phyloP scores from a whole-genome alignment of 1,140 invertebrate genomes.

The Anadara kagoshimensis region DNA sequence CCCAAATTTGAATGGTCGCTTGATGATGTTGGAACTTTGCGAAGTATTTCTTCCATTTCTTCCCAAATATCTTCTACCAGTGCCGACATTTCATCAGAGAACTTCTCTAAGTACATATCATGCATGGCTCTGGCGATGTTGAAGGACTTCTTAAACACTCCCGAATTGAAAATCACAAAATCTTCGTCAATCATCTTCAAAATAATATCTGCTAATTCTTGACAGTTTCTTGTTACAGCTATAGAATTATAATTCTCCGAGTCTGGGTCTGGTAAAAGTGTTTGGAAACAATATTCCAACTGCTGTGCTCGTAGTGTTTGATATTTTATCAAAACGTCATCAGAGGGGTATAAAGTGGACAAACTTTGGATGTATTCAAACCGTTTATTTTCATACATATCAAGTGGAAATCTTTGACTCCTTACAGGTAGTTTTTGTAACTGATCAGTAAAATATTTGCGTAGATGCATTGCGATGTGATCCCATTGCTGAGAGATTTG shows the following conservation, averaged over 20 bases:
- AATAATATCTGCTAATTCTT: conserved; percentile 56
- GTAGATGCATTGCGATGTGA: conserved; percentile 42
- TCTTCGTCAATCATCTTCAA: conserved; percentile 69
- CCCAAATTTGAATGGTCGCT: too few species aligned
- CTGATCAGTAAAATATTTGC: conserved; percentile 53
- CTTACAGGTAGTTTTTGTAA: conserved; percentile 55
- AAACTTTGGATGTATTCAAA: conserved; percentile 64
- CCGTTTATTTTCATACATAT: conserved; percentile 50
- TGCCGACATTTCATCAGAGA: conserved; percentile 67
- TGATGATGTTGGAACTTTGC: conserved; percentile 35
- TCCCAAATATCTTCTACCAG: conserved; percentile 67
- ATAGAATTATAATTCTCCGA: conserved; percentile 58
- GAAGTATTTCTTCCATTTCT: conserved; percentile 55
- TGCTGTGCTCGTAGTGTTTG: conserved; percentile 59
- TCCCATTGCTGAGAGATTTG: conserved; percentile 57
- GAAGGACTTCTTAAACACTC: conserved; percentile 59
- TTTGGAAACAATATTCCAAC: conserved; percentile 59
- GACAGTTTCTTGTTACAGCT: conserved; percentile 60
- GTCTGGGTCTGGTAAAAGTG: conserved; percentile 56
- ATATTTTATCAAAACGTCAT: conserved; percentile 55
- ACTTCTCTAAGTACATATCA: conserved; percentile 68
- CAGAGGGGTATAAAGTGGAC: conserved; percentile 54
- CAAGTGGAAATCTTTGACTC: conserved; percentile 28
- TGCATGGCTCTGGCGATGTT: conserved; percentile 61
- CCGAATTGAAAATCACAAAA: conserved; percentile 64